Evolutionary conservation across 1,140 invertebrate species (phyloP).

Genomic region (Calosoma granatense): DNA sequence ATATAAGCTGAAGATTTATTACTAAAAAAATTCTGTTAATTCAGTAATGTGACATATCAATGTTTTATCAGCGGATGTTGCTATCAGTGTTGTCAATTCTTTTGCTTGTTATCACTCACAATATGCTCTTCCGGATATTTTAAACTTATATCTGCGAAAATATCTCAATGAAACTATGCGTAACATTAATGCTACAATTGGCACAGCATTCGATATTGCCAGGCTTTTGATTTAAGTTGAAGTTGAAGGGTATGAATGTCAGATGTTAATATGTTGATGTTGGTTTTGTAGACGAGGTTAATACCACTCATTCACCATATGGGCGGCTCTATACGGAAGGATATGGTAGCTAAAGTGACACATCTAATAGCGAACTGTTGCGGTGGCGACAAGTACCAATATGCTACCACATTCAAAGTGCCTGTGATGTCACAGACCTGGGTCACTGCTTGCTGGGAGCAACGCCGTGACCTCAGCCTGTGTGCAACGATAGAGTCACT

Average conservation of each 20-base stretch:
- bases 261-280: conserved; percentile 7
- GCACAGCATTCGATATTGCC: too few relatives aligned
- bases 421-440: conserved; percentile 81
- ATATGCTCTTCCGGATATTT: too few relatives aligned
- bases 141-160: too few relatives aligned
- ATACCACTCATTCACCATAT: conserved; percentile 84
- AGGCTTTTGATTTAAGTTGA: conserved; percentile 12
- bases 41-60: too few relatives aligned
- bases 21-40: too few relatives aligned
- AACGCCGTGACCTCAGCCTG: conserved; percentile 55
- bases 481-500: conserved; percentile 54
- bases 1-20: neutral
- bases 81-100: too few relatives aligned
- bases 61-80: too few relatives aligned
- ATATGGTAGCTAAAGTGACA: conserved; percentile 77
- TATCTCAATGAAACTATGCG: too few relatives aligned
- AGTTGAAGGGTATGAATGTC: conserved; percentile 14
- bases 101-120: too few relatives aligned
- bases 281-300: conserved; percentile 59
- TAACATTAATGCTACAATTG: too few relatives aligned
- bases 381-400: conserved; percentile 79
- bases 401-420: conserved; percentile 78
- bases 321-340: conserved; percentile 87
- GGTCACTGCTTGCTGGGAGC: conserved; percentile 78
- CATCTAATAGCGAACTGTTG: conserved; percentile 84